phyloP scores from a whole-genome alignment of 1,140 invertebrate genomes.

The Hormaphis cornu region DNA sequence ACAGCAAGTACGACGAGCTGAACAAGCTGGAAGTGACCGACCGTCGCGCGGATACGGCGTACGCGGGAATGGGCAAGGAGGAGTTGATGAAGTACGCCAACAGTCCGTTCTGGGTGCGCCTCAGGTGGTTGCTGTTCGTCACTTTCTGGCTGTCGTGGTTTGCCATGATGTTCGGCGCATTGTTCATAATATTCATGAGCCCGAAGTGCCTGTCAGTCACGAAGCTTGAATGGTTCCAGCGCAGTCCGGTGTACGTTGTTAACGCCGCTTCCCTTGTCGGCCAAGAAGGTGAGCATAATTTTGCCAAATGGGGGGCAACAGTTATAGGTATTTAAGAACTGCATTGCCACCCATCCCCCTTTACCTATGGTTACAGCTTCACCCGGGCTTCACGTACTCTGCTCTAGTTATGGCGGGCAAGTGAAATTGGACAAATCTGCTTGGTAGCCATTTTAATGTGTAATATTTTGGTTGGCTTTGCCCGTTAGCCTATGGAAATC shows the following conservation, averaged over 20 bases:
- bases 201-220: conserved; percentile 67
- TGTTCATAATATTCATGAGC: conserved; percentile 70
- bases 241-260: conserved; percentile 53
- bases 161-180: conserved; percentile 71
- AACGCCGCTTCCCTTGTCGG: conserved; percentile 35
- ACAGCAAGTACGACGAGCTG: conserved; percentile 9
- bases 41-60: conserved; percentile 48
- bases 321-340: too few species aligned
- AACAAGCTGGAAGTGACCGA: conserved; percentile 41
- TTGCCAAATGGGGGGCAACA: too few species aligned
- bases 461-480: too few species aligned
- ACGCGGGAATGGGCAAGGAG: conserved; percentile 76
- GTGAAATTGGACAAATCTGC: too few species aligned
- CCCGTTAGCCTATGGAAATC: too few species aligned
- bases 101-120: conserved; percentile 81
- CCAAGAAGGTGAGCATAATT: not conserved
- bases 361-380: too few species aligned
- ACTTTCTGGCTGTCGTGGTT: conserved; percentile 79
- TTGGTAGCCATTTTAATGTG: too few species aligned
- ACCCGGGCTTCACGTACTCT: too few species aligned
- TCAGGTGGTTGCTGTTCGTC: conserved; percentile 75
- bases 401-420: too few species aligned
- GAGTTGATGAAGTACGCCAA: conserved; percentile 85
- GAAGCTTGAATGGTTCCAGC: conserved; percentile 58
- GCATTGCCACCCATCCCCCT: too few species aligned